Base-by-base conservation (phyloP, 2,113 vertebrate genomes). In the Tragelaphus strepsiceros region DNA sequence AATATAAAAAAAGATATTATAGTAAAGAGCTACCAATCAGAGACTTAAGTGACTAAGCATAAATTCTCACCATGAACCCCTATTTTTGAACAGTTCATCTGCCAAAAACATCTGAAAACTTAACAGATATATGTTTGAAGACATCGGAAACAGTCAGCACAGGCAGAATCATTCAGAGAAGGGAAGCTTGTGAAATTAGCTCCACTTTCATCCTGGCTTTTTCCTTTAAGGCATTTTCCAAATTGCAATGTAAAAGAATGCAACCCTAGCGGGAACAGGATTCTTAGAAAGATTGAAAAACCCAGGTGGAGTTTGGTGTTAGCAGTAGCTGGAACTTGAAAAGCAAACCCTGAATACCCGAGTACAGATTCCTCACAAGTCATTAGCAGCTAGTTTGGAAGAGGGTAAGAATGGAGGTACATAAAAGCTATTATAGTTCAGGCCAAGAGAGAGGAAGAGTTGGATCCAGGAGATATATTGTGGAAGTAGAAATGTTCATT, bases 351-450 rank as follows among this genome's bases (percentile, higher is more conserved):
- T 80, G 21, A 39, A 71, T 86, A 77, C 71, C 74, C 91, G 49
- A 61, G n/a, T 64, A 58, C 21, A 84, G 11, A 87, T 80, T 94
- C 39, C 43, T 82, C 26, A 1, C 13, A 46, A 80, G 67, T 96
- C 30, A 61, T 78, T 95, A 88, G 39, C 82, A 85, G 17, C 22
- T 96, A 28, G 32, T 95, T 92, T 96, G 89, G 46, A 95, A 92
- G 71, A 35, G 78, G 43, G 85, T 77, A 28, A 91, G 86, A 94
- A 30, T 86, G 5, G 26, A 91, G 46, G 3, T 80, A 5, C 14
- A 56, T 51, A 58, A 87, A 91, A 90, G 30, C 22, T 88, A 32
- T 71, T 74, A 82, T 12, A 82, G 28, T 94, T 91, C 49, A 94
- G 85, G 28, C 24, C 67, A 83, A 6, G 84, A 90, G 32, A 95